A percentile compares a stretch with the other conserved stretches of the same genome.
These are phyloP conservation scores for Trissonchulus sp. DNA, from an alignment of 2,888 invertebrate species.

Conservation along the genomic window DNA sequence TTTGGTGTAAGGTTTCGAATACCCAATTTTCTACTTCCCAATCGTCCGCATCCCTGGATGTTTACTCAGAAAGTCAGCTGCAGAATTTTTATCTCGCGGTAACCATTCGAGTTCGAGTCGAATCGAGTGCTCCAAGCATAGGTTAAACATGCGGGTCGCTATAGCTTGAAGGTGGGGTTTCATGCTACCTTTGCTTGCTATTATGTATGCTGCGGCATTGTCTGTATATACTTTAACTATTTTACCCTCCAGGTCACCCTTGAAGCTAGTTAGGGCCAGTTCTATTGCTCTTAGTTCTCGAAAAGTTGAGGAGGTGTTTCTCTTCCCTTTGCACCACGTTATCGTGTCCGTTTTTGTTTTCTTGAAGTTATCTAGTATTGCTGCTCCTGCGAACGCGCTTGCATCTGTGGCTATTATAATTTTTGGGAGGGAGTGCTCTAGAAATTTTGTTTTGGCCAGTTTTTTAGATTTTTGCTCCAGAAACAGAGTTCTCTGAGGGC, in stretches of 20 bases:
- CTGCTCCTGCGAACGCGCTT: not conserved
- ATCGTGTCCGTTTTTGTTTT: not conserved
- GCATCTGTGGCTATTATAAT: not conserved
- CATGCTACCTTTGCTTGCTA: not conserved
- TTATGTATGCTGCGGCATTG: not conserved
- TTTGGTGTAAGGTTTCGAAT: not conserved
- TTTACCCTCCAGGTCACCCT: not conserved
- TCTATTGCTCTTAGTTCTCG: constrained; percentile 5
- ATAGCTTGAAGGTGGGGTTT: constrained; percentile 7
- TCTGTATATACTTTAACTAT: not conserved
- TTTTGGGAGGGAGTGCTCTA: not conserved
- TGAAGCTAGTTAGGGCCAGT: not conserved
- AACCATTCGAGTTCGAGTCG: constrained; percentile 9
- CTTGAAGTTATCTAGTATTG: not conserved
- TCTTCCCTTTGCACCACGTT: not conserved
- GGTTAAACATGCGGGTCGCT: not conserved
- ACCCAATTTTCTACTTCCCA: not conserved
- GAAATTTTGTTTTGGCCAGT: not conserved
- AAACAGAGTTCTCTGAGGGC: not conserved
- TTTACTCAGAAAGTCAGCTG: constrained; percentile 3
- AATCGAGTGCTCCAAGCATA: not conserved
- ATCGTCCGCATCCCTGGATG: not conserved
- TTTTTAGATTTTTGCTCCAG: not conserved
- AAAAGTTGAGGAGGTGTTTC: not conserved
- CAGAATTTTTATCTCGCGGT: not conserved